Conservation (phyloP, 2,113 vertebrate species). For the Eidolon helvum region DNA sequence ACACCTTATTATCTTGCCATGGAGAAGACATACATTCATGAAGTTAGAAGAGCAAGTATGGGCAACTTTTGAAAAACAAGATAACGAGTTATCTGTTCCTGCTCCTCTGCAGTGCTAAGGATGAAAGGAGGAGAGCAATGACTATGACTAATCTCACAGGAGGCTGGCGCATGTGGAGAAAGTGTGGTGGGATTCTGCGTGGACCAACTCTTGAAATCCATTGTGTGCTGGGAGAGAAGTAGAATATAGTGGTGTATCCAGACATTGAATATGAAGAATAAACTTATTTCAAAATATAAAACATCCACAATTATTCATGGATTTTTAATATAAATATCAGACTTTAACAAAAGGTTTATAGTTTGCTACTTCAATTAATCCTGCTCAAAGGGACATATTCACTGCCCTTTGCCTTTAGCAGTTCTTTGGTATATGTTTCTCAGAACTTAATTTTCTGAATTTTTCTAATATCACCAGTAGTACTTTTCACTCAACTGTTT, state of each 20-base stretch:
- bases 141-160: background rate
- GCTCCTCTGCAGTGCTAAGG: background rate
- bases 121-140: background rate
- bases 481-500: background rate
- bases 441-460: slow-evolving; percentile 5
- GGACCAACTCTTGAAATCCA: background rate
- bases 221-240: background rate
- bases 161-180: background rate
- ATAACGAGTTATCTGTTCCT: background rate
- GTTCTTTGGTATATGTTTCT: background rate
- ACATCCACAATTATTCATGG: background rate
- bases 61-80: background rate
- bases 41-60: background rate
- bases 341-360: background rate
- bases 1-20: background rate
- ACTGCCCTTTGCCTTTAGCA: background rate
- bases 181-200: background rate
- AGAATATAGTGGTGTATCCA: fast-evolving
- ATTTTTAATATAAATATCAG: background rate
- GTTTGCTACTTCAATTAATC: background rate
- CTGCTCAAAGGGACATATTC: background rate
- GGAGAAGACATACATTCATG: background rate
- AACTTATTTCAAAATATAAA: background rate
- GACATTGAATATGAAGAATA: background rate
- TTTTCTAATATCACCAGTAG: background rate